These are phyloP conservation scores for Scomber japonicus DNA, from an alignment of 2,113 vertebrate species.

Conservation along the genomic window DNA sequence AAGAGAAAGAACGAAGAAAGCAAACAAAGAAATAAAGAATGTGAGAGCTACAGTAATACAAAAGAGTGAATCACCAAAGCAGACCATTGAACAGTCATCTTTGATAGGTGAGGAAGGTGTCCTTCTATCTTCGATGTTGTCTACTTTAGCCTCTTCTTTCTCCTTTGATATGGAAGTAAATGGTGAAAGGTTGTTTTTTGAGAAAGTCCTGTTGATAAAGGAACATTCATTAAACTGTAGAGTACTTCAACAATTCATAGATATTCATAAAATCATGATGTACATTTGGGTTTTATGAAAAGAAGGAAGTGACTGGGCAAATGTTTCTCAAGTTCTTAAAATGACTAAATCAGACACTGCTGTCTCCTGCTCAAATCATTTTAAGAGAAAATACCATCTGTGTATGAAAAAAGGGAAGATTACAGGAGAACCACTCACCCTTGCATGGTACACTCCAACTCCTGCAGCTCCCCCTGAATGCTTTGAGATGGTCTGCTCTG, in stretches of 20 bases:
- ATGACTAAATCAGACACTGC: background rate
- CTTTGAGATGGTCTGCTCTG: constrained; percentile 1
- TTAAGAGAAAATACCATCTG: background rate
- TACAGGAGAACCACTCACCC: constrained; percentile 29
- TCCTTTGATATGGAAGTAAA: background rate
- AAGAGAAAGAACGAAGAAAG: background rate
- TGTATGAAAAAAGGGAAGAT: background rate
- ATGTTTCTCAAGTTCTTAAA: background rate
- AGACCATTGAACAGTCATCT: constrained; percentile 29
- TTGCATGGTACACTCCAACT: constrained; percentile 5
- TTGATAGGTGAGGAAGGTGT: background rate
- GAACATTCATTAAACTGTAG: background rate
- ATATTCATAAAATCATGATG: background rate
- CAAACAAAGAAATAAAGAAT: background rate
- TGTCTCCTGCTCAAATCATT: background rate
- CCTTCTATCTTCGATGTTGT: background rate
- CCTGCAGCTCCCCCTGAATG: background rate
- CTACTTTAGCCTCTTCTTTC: constrained; percentile 10
- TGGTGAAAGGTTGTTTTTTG: background rate
- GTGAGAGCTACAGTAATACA: background rate
- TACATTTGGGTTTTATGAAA: background rate
- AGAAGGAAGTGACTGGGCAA: background rate
- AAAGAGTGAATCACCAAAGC: constrained; percentile 3
- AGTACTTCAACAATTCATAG: background rate
- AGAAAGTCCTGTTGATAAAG: constrained; percentile 43